phyloP scores from a whole-genome alignment of 35 echinoderm and acorn worm species.

The Ophiothrix spiculata region DNA sequence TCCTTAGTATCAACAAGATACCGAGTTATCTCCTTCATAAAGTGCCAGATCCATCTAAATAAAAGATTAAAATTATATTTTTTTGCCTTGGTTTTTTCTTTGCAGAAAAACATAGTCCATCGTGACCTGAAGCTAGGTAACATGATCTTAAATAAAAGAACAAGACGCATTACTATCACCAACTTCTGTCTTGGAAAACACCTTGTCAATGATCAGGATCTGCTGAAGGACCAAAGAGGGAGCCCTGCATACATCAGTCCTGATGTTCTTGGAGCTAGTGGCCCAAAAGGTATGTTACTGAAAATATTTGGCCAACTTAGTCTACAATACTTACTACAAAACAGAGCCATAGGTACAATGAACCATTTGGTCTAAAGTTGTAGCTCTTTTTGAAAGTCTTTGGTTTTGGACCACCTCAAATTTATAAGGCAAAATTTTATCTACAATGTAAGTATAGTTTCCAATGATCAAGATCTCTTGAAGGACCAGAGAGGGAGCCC shows the following conservation, averaged over 20 bases:
- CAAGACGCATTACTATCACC: constrained; percentile 76
- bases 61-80: no score
- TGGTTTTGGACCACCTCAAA: no score
- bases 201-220: constrained; percentile 76
- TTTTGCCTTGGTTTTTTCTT: constrained; percentile 22
- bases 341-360: no score
- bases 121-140: constrained; percentile 93
- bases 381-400: no score
- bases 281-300: not conserved
- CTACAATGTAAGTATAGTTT: no score
- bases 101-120: constrained; percentile 98
- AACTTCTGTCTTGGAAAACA: constrained; percentile 99
- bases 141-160: constrained; percentile 86
- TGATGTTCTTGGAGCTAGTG: constrained; percentile 90
- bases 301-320: no score
- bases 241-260: constrained; percentile 99
- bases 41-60: no score
- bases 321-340: no score
- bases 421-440: no score
- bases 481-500: constrained; percentile 97
- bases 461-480: constrained; percentile 76
- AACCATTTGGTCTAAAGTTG: no score
- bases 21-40: no score
- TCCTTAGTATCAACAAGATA: no score
- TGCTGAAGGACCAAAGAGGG: constrained; percentile 92